A percentile compares a stretch with the other conserved stretches of the same genome.
Conservation (phyloP, 2,888 invertebrate genomes). For the Lathronympha strigana region DNA sequence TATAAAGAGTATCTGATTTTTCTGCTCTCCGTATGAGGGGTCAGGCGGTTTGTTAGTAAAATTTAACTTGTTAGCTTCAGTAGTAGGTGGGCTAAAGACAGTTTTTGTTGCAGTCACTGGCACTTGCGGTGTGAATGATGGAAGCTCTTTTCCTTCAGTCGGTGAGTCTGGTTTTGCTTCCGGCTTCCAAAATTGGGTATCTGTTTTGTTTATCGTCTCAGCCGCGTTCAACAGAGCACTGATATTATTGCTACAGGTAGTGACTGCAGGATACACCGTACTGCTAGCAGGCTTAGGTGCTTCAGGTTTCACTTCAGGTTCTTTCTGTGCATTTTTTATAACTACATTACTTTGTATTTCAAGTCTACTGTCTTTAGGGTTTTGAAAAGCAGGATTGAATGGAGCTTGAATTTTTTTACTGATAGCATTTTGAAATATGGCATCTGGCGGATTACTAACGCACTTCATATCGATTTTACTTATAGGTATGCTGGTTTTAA, state of each 20-base stretch:
- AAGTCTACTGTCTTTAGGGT: conserved; percentile 58
- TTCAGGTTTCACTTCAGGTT: conserved; percentile 53
- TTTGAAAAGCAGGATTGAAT: conserved; percentile 58
- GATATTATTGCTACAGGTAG: conserved; percentile 58
- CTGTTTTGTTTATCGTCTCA: conserved; percentile 69
- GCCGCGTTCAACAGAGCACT: conserved; percentile 69
- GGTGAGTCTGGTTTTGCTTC: conserved; percentile 58
- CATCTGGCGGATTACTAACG: conserved; percentile 62
- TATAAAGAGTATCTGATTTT: conserved; percentile 73
- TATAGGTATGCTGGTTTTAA: conserved; percentile 80
- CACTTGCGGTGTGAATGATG: conserved; percentile 45
- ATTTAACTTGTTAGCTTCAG: conserved; percentile 61
- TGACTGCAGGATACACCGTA: conserved; percentile 1
- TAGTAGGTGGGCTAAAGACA: conserved; percentile 62
- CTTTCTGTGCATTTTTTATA: conserved; percentile 67
- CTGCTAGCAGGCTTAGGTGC: conserved; percentile 35
- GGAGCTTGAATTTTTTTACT: conserved; percentile 50
- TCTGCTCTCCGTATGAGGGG: conserved; percentile 63
- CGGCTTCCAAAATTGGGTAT: conserved; percentile 61
- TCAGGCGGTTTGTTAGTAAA: conserved; percentile 64
- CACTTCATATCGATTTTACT: conserved; percentile 79
- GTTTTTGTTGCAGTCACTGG: conserved; percentile 50
- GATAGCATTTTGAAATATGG: conserved; percentile 51
- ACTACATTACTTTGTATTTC: conserved; percentile 78
- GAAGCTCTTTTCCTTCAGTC: conserved; percentile 55